A percentile compares a stretch with the other conserved stretches of the same genome.
Evolutionary conservation across 2,888 invertebrate species (phyloP).

Genomic region (Cantharis rufa): DNA sequence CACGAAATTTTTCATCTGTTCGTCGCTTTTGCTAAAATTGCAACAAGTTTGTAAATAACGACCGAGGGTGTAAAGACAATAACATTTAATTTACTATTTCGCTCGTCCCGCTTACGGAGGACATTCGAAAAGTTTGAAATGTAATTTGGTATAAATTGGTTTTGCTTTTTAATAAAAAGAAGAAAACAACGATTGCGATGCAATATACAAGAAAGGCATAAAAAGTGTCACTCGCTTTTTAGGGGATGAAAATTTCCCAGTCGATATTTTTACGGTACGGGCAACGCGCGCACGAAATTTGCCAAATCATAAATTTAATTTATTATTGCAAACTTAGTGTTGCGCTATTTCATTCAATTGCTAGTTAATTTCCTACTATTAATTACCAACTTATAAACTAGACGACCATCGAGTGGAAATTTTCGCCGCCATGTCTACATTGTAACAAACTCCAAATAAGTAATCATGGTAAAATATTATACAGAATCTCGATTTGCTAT

Average conservation of each 20-base stretch:
- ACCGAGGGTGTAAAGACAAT: not conserved
- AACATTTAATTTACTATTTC: not conserved
- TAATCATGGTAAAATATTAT: not conserved
- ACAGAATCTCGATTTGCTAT: not conserved
- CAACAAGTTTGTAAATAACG: not conserved
- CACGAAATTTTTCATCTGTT: not conserved
- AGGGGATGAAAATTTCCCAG: not conserved
- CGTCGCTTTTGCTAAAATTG: not conserved
- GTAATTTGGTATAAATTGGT: not conserved
- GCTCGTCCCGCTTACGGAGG: not conserved
- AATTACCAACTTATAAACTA: not conserved
- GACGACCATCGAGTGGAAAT: not conserved
- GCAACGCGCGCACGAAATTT: not conserved
- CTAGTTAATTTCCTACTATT: conserved; percentile 9
- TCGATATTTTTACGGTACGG: not conserved
- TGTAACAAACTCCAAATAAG: not conserved
- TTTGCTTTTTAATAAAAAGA: not conserved
- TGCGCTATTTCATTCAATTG: conserved; percentile 13
- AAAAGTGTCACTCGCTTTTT: not conserved
- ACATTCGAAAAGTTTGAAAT: not conserved
- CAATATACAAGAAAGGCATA: not conserved
- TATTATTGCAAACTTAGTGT: conserved; percentile 9
- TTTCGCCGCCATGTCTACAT: not conserved
- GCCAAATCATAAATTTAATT: conserved; percentile 19
- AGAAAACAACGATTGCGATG: not conserved